Evolutionary conservation across 2,113 vertebrate genomes (phyloP), one percentile per base, ranked within the genome.

Genomic region (Nicator chloris): DNA sequence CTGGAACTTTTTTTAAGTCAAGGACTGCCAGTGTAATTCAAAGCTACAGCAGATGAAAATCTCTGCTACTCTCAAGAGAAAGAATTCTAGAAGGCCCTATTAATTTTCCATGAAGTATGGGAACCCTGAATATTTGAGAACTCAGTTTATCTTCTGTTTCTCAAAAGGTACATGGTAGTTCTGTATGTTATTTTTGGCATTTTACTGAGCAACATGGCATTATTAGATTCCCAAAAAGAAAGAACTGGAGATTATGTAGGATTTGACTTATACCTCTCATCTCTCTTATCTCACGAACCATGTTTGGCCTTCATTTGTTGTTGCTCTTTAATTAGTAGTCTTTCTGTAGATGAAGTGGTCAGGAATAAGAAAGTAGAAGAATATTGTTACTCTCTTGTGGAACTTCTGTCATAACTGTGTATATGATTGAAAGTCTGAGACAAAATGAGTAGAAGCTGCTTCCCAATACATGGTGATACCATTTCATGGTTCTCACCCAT

Each of bases 211-310:
- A 45, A 40, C 2, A 4, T 22, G 24, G 19, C 11, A 15, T 33
- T 63, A 44, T 37, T 66, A 26, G 4, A 47, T 23, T 76, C 39
- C 68, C 39, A 54, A 17, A 65, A 91, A 86, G 16, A 28, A 27
- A 28, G 12, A 76, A 59, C 54, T 68, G 10, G 19, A 40, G 15
- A 31, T 49, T 35, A 49, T 44, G 9, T 37, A 26, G 49, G 26
- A 59, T 87, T 92, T 70, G 11, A 33, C 28, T 79, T 49, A 21
- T 57, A 3, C 4, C 18, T 70, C 24, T 22, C 9, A 11, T 75
- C 18, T 69, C 37, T 12, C 42, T 45, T 23, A 14, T 11, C 8
- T 79, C 37, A 39, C 0, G 0, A 12, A 40, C 31, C 10, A 0
- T 63, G 11, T 22, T 20, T 93, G n/a, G 7, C 47, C 4, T 82